Evolutionary conservation across 2,797 vertebrate species (phyloP).

Genomic region (Tokudaia tokunoshimensis): DNA sequence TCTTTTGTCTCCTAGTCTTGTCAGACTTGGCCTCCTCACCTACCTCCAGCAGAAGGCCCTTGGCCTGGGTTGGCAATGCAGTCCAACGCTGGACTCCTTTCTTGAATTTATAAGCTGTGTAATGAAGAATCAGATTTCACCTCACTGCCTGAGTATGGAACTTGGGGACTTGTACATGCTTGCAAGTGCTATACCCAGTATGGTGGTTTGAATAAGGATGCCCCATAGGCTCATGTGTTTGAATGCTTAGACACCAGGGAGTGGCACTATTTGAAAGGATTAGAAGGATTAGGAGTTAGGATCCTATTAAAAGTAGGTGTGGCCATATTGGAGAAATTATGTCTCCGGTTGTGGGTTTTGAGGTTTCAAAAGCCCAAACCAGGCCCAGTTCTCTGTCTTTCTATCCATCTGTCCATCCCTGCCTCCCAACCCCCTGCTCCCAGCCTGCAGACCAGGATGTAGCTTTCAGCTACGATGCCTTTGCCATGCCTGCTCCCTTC

Average conservation of each 20-base stretch:
- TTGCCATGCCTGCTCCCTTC: not conserved
- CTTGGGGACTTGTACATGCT: not conserved
- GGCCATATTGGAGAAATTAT: not conserved
- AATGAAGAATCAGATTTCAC: not conserved
- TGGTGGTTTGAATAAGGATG: not conserved
- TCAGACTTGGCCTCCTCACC: conserved; percentile 27
- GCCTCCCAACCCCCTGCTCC: not conserved
- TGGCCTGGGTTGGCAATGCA: conserved; percentile 80
- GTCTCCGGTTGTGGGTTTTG: not conserved
- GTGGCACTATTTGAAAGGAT: not conserved
- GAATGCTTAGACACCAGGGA: not conserved
- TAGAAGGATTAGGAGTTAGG: not conserved
- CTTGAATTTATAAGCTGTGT: conserved; percentile 65
- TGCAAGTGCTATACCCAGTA: not conserved
- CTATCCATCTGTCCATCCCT: not conserved
- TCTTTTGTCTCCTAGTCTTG: conserved; percentile 65
- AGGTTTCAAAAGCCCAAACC: not conserved
- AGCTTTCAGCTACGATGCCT: not conserved
- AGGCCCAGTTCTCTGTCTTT: not conserved
- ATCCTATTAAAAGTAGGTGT: not conserved
- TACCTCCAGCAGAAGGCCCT: conserved; percentile 72
- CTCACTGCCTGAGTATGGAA: not conserved
- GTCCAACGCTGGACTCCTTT: conserved; percentile 84
- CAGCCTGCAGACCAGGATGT: not conserved
- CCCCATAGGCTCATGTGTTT: not conserved